Conservation (phyloP, 2,888 invertebrate species). For the Melanchra persicariae region DNA sequence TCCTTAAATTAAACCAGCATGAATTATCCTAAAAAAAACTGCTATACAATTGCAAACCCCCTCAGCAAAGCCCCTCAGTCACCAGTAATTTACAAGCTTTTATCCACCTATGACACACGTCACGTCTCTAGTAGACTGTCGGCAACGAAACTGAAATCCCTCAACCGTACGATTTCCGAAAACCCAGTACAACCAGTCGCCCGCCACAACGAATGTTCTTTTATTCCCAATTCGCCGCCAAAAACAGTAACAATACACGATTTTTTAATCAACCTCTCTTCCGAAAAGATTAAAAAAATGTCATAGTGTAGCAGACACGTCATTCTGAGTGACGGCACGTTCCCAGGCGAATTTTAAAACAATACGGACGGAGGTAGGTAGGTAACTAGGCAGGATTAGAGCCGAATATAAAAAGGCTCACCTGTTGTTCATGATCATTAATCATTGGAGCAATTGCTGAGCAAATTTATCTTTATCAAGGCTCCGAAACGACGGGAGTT, state of each 20-base stretch:
- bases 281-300: constrained; percentile 53
- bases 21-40: not conserved
- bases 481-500: constrained; percentile 63
- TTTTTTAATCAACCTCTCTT: constrained; percentile 59
- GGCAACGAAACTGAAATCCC: constrained; percentile 10
- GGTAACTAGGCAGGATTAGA: constrained; percentile 61
- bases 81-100: constrained; percentile 1
- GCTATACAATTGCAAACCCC: not conserved
- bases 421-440: constrained; percentile 73
- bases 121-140: too few relatives aligned
- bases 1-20: not conserved
- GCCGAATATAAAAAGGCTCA: constrained; percentile 63
- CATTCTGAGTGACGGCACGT: constrained; percentile 54
- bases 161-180: constrained; percentile 6
- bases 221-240: constrained; percentile 47
- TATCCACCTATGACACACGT: not conserved
- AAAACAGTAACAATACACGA: constrained; percentile 53
- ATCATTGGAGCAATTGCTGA: constrained; percentile 73
- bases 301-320: constrained; percentile 39
- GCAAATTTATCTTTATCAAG: constrained; percentile 80
- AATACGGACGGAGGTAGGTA: constrained; percentile 57
- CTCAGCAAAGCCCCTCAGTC: not conserved
- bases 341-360: constrained; percentile 60
- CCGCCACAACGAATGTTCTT: constrained; percentile 23
- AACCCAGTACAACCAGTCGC: not conserved